These are phyloP conservation scores for Psylliodes chrysocephalus DNA, from an alignment of 2,888 invertebrate genomes.

Conservation along the genomic window DNA sequence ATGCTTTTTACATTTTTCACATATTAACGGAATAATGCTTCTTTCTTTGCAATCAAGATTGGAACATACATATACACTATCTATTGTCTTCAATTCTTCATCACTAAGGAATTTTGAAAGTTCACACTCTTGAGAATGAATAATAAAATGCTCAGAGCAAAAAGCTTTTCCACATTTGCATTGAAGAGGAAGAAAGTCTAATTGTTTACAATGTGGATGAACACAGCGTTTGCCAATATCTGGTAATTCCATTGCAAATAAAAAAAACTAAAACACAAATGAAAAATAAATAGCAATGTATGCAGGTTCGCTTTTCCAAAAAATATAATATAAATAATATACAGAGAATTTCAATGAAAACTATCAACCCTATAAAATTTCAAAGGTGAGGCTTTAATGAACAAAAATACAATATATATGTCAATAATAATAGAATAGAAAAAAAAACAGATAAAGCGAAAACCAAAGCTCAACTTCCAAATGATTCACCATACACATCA, in stretches of 20 bases:
- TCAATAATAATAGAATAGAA: no score
- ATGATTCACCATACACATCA: no score
- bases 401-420: no score
- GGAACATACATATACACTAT: conserved; percentile 68
- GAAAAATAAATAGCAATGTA: no score
- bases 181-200: conserved; percentile 77
- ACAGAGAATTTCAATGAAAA: no score
- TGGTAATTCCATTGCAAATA: conserved; percentile 76
- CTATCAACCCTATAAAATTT: no score
- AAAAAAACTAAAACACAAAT: conserved; percentile 11
- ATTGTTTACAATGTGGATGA: conserved; percentile 70
- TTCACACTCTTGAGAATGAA: conserved; percentile 68
- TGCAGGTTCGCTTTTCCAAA: no score
- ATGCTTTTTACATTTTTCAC: conserved; percentile 73
- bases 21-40: conserved; percentile 73
- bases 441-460: no score
- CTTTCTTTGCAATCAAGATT: conserved; percentile 69
- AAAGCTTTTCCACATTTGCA: conserved; percentile 74
- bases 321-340: no score
- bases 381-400: no score
- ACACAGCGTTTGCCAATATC: conserved; percentile 75
- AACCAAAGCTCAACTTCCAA: no score
- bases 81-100: conserved; percentile 48
- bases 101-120: conserved; percentile 47
- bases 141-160: conserved; percentile 75